Evolutionary conservation across 1,140 invertebrate genomes (phyloP).

Genomic region (Euglossa dilemma): DNA sequence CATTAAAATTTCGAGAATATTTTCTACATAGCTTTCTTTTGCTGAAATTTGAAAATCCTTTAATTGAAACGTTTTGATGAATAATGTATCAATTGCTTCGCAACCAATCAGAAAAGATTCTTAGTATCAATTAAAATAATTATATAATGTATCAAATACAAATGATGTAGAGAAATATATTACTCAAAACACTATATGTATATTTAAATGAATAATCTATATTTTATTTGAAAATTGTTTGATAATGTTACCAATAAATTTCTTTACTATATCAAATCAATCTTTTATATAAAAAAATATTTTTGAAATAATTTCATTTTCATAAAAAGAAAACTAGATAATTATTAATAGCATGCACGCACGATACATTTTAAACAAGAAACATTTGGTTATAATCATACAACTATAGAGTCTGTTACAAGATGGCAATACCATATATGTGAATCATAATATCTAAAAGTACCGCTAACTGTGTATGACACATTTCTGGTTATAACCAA

Average conservation of each 20-base stretch:
- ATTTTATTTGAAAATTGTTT: neutral
- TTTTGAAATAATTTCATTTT: neutral
- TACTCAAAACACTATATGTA: neutral
- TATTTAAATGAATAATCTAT: neutral
- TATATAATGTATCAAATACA: neutral
- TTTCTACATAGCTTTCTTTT: constrained; percentile 17
- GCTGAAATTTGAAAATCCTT: neutral
- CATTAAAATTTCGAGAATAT: neutral
- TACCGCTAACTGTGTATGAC: neutral
- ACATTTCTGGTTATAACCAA: constrained; percentile 51
- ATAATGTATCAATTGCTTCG: neutral
- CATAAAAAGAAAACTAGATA: neutral
- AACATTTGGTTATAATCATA: neutral
- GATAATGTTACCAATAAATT: neutral
- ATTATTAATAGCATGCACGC: neutral
- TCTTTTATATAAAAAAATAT: neutral
- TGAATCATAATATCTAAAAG: neutral
- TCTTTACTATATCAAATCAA: neutral
- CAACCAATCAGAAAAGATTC: constrained; percentile 1
- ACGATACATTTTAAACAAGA: neutral
- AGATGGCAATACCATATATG: constrained; percentile 13
- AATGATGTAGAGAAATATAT: neutral
- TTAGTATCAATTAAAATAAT: neutral
- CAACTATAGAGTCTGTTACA: neutral
- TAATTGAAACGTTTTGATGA: too few species aligned